Base-by-base conservation (phyloP, 1,140 invertebrate genomes). In the Sarcophaga bullata region DNA sequence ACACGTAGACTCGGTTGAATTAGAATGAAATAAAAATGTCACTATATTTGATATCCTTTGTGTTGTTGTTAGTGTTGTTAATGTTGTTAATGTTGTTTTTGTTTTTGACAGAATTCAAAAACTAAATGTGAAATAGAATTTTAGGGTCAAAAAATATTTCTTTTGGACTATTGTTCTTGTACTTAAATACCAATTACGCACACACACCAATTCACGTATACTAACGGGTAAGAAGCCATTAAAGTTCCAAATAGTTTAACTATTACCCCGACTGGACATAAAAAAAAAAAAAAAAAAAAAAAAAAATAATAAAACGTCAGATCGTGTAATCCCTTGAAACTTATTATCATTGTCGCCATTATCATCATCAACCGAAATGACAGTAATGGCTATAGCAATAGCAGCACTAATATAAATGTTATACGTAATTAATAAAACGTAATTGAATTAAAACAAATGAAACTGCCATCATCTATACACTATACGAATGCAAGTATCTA, bases 401-500 rank as follows among this genome's bases (percentile, higher is more conserved):
- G 25, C 25, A 37, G 4, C 25, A 37, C 1, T 37, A 37, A 37
- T 37, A 37, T 25, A 17, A 25, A 2, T 19, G 17, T 72, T n/a
- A 78, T 78, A 50, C 48, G 75, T 78, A 78, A 78, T 78, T 78
- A 78, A 78, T 78, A 48, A 50, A 78, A 50, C 75, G 75, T 78
- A 78, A 78, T 78, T 78, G 75, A 78, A 78, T 78, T 78, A 78
- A 78, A 78, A 17, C 75, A 78, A 50, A 78, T 50, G 8, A 78
- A 78, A 25, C 75, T 6, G 47, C 5, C 73, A 76, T 17, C 13
- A 49, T 6, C 19, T 4, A 37, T 37, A 37, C 25, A 37, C 19
- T 4, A 37, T 37, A 37, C 25, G 4, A 5, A 76, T 8, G n/a
- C 73, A 8, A 76, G 47, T n/a, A 48, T 37, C 19, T 25, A 73